Base-by-base conservation (phyloP, 2,113 vertebrate species). In the Bothrops jararaca region DNA sequence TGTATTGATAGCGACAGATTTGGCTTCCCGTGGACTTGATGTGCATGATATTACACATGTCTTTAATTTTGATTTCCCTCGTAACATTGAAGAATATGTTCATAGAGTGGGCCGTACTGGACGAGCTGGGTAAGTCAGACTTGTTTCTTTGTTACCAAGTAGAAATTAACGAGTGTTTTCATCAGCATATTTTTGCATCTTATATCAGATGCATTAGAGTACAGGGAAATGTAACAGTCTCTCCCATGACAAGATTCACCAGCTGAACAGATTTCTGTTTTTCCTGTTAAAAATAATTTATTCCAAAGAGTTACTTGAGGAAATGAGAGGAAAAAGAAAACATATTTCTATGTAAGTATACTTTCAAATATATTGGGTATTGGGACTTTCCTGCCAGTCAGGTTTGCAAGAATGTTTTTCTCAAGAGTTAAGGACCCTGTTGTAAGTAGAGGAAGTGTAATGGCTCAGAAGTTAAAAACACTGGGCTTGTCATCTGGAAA, bases 31-130 rank as follows among this genome's bases (percentile, higher is more conserved):
- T 42, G 99, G 99, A 20, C 97, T 99, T 4, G 99, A 99, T 91
- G 99, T 99, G 50, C 97, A 97, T 0, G 99, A 99, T 91, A 97
- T 99, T 92, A 99, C 99, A 0, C 99, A 99, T 0, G 99, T 99
- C 56, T 98, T 99, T 92, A 99, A 99, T 95, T 99, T 97, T 0
- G 99, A 99, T 95, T 99, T 99, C 87, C 99, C 99, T 34, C 98
- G 98, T n/a, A 99, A 99, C 94, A 98, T 99, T 54, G 99, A 99
- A 93, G 99, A 99, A 74, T 99, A 99, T 1, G 98, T 99, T 22
- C 99, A 99, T 92, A 98, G 99, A 91, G 97, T 99, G 48, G 99
- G 99, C 3, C 98, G 99, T 39, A 99, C 99, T 1, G 99, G 99
- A 58, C 97, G 99, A 96, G 99, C 99, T 69, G 99, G 99, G 99